These are phyloP conservation scores for Drosophila guanche DNA, from an alignment of 1,140 invertebrate species.

Conservation along the genomic window DNA sequence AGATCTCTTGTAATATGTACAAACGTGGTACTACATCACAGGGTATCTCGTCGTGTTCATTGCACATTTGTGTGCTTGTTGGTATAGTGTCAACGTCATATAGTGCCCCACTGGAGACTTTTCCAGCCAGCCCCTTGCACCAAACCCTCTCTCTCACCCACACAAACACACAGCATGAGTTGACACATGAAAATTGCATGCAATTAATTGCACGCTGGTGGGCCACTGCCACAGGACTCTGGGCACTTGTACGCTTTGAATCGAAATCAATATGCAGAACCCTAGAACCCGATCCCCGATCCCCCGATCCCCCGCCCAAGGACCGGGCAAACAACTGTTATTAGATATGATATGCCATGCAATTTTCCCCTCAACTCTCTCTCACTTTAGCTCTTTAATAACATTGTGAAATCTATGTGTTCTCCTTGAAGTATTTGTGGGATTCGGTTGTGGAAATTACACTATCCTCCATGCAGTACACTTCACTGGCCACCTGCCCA, in stretches of 20 bases:
- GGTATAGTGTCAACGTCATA: no score
- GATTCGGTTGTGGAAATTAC: conserved; percentile 53
- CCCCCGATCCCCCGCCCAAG: no score
- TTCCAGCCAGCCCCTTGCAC: conserved; percentile 11
- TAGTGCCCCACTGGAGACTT: no score
- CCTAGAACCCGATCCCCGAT: no score
- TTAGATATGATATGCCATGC: conserved; percentile 47
- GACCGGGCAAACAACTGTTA: conserved; percentile 39
- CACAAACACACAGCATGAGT: conserved; percentile 38
- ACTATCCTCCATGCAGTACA: conserved; percentile 30
- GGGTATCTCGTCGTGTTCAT: no score
- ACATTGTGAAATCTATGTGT: conserved; percentile 22
- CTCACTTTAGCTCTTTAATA: conserved; percentile 24
- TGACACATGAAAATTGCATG: conserved; percentile 76
- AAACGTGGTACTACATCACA: no score
- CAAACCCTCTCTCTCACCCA: conserved; percentile 13
- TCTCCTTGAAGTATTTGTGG: conserved; percentile 21
- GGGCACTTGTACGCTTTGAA: conserved; percentile 46
- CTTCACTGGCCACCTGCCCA: not conserved
- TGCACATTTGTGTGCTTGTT: no score
- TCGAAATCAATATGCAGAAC: conserved; percentile 57
- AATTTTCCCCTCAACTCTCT: conserved; percentile 25
- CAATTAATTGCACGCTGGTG: conserved; percentile 66
- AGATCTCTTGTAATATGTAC: no score
- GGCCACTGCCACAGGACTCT: not conserved